Evolutionary conservation across 2,888 invertebrate species (phyloP).

Genomic region (Limulus polyphemus): DNA sequence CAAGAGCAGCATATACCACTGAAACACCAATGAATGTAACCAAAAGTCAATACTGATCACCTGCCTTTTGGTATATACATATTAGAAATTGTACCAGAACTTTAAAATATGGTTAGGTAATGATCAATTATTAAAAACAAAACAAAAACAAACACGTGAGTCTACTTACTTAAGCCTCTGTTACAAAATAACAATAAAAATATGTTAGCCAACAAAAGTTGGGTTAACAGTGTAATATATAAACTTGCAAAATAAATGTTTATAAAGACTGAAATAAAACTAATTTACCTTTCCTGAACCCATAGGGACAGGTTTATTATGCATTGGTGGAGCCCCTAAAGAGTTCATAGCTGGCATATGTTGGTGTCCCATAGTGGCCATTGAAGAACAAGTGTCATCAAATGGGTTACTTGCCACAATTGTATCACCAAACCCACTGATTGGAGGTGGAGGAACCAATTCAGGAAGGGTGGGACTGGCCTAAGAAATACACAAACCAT

Average conservation of each 20-base stretch:
- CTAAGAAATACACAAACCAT: not conserved
- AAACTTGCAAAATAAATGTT: not conserved
- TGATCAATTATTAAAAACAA: too few relatives aligned
- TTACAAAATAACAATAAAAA: too few relatives aligned
- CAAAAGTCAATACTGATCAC: too few relatives aligned
- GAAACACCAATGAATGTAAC: too few relatives aligned
- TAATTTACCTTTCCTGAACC: slow-evolving; percentile 64
- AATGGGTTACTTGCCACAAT: slow-evolving; percentile 90
- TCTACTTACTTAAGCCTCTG: too few relatives aligned
- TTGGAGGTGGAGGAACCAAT: slow-evolving; percentile 26
- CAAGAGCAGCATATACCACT: too few relatives aligned
- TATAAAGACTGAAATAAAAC: not conserved
- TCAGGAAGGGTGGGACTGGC: slow-evolving; percentile 15
- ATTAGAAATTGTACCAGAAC: too few relatives aligned
- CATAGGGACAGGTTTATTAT: slow-evolving; percentile 62
- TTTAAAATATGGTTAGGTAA: too few relatives aligned
- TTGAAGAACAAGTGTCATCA: slow-evolving; percentile 61
- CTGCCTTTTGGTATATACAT: too few relatives aligned
- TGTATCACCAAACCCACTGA: slow-evolving; percentile 63
- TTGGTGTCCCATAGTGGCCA: slow-evolving; percentile 32
- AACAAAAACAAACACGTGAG: too few relatives aligned
- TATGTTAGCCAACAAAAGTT: too few relatives aligned
- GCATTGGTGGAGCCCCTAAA: slow-evolving; percentile 27
- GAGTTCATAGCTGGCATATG: slow-evolving; percentile 14
- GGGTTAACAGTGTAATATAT: too few relatives aligned